Evolutionary conservation across 2,113 vertebrate genomes (phyloP).

Genomic region (Oceanodroma tethys): DNA sequence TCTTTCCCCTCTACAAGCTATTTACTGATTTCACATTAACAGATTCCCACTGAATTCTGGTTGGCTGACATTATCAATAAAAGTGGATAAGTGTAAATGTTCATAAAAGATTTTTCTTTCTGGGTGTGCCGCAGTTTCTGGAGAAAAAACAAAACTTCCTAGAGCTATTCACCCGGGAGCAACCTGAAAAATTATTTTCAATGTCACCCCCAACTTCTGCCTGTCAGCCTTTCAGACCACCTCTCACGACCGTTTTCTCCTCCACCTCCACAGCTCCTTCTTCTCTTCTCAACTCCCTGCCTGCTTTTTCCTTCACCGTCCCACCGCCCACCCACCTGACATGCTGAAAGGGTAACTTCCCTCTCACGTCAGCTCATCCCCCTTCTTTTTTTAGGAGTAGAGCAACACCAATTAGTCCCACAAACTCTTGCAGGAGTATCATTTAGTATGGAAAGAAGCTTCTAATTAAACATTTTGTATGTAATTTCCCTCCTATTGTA

Average conservation of each 20-base stretch:
- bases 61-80: not conserved
- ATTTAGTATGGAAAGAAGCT: not conserved
- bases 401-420: not conserved
- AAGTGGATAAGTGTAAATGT: not conserved
- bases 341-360: not conserved
- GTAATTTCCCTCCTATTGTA: not conserved
- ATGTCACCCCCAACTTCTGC: not conserved
- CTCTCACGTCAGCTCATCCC: not conserved
- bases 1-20: not conserved
- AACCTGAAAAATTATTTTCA: not conserved
- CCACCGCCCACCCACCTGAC: not conserved
- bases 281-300: not conserved
- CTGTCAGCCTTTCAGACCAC: not conserved
- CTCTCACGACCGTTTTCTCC: not conserved
- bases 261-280: not conserved
- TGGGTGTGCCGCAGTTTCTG: rapidly evolving
- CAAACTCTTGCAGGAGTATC: not conserved
- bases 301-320: not conserved
- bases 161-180: not conserved
- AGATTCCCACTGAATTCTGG: not conserved
- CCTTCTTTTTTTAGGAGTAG: not conserved
- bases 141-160: not conserved
- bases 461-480: not conserved
- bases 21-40: not conserved
- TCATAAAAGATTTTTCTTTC: not conserved